phyloP scores from a whole-genome alignment of 2,888 invertebrate species.

The Cheilosia vulpina region DNA sequence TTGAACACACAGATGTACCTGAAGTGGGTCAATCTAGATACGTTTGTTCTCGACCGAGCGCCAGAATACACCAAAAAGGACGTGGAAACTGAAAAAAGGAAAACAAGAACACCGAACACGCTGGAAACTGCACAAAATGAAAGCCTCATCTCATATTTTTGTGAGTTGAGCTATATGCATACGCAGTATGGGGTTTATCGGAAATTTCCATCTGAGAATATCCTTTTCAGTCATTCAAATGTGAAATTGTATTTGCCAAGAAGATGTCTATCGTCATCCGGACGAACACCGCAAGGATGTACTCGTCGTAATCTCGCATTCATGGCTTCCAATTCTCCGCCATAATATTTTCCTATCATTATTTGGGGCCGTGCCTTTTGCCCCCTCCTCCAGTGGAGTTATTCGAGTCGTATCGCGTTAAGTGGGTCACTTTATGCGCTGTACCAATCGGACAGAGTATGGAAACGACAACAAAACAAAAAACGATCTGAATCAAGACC shows the following conservation, averaged over 20 bases:
- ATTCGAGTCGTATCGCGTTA: constrained; percentile 11
- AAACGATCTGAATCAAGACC: constrained; percentile 6
- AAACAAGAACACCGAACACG: constrained; percentile 1
- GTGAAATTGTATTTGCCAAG: constrained; percentile 73
- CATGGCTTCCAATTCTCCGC: constrained; percentile 37
- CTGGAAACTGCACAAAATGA: constrained; percentile 28
- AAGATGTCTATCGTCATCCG: constrained; percentile 69
- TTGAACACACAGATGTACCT: constrained; percentile 71
- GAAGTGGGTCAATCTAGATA: constrained; percentile 73
- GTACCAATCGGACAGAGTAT: constrained; percentile 10
- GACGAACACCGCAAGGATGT: constrained; percentile 49
- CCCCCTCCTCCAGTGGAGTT: neutral
- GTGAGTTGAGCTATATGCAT: constrained; percentile 25
- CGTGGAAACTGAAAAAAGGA: constrained; percentile 14
- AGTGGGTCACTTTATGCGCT: constrained; percentile 62
- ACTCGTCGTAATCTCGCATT: constrained; percentile 63
- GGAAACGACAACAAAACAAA: neutral
- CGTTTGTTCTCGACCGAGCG: constrained; percentile 58
- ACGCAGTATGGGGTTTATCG: constrained; percentile 54
- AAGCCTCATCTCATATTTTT: constrained; percentile 52
- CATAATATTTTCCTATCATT: constrained; percentile 52
- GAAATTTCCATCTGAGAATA: constrained; percentile 72
- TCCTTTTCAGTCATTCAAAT: constrained; percentile 70
- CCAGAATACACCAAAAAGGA: constrained; percentile 23
- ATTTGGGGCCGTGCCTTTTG: constrained; percentile 36